Base-by-base conservation (phyloP, 1,140 invertebrate species). In the Prorops nasuta region DNA sequence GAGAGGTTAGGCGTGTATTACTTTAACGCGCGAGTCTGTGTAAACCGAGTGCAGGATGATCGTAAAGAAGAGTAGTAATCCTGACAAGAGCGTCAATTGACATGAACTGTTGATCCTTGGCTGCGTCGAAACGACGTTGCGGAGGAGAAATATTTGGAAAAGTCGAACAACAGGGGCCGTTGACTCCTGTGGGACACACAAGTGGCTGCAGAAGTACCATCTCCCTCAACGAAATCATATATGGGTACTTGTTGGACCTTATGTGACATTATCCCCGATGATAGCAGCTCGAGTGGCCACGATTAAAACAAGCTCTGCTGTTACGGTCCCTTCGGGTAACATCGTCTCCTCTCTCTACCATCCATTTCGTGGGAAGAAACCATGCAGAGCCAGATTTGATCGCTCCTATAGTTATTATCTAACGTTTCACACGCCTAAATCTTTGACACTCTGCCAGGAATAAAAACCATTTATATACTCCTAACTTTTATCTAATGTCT, bases 111-210 rank as follows among this genome's bases (percentile, higher is more conserved):
- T 20, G 19, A 32, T 41, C 41, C 46, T 58, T 46, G 36, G n/a
- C 41, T 41, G 34, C 37, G 12, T 38, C 32, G 14, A 53, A 38
- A 47, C 52, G 45, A 56, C 61, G 48, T 54, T 55, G 59, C 52
- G 54, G 58, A 56, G 59, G 58, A 60, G 65, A 45, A 69, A 67
- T 71, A 66, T 70, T 71, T 67, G 60, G 62, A 58, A 67, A 67
- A 62, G 24, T 40, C 45, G 15, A 15, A 32, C 20, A 24, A 41
- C 14, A 44, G 51, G 46, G 59, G 60, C 63, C 56, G 63, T 67
- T 60, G 60, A 63, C 61, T 67, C 31, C 59, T 58, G 54, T 51
- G 63, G 55, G 60, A 63, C 47, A n/a, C 32, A 51, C 44, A 36
- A 60, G 56, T 59, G 44, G 40, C 41, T 44, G 20, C 36, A 16